A percentile compares a stretch with the other conserved stretches of the same genome.
phyloP scores from a whole-genome alignment of 1,140 invertebrate species.

The Ridgeia piscesae region DNA sequence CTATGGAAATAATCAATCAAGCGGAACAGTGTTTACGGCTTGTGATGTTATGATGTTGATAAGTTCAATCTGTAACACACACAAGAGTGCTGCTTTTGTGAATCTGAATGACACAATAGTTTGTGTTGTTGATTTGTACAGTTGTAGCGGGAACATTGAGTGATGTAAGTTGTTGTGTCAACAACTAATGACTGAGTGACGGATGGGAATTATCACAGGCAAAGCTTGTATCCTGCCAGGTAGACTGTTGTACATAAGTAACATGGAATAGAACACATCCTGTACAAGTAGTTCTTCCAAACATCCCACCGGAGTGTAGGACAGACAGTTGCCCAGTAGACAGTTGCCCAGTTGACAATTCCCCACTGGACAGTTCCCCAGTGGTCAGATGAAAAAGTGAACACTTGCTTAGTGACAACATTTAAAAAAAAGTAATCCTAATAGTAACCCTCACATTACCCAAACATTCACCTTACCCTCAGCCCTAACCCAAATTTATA shows the following conservation, averaged over 20 bases:
- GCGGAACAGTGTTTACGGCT: not conserved
- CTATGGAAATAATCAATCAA: not conserved
- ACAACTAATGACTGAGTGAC: slow-evolving; percentile 1
- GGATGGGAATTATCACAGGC: not conserved
- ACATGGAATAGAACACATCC: not conserved
- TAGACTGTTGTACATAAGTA: not conserved
- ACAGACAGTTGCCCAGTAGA: too few relatives aligned
- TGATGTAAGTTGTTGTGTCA: not conserved
- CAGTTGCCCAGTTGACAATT: too few relatives aligned
- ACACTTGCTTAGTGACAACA: too few relatives aligned
- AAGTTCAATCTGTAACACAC: not conserved
- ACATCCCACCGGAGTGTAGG: too few relatives aligned
- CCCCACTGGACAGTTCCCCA: too few relatives aligned
- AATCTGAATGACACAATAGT: not conserved
- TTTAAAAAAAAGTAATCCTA: too few relatives aligned
- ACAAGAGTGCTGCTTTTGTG: not conserved
- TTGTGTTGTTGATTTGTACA: not conserved
- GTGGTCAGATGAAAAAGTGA: too few relatives aligned
- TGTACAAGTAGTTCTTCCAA: not conserved
- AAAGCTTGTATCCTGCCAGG: not conserved
- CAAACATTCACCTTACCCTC: too few relatives aligned
- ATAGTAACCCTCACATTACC: too few relatives aligned
- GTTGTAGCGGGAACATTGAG: not conserved
- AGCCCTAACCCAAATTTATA: too few relatives aligned
- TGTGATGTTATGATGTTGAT: not conserved